Percentiles rank a stretch among this genome's conserved stretches.
Conservation (phyloP, 2,888 invertebrate species). For the Limnephilus auricula region DNA sequence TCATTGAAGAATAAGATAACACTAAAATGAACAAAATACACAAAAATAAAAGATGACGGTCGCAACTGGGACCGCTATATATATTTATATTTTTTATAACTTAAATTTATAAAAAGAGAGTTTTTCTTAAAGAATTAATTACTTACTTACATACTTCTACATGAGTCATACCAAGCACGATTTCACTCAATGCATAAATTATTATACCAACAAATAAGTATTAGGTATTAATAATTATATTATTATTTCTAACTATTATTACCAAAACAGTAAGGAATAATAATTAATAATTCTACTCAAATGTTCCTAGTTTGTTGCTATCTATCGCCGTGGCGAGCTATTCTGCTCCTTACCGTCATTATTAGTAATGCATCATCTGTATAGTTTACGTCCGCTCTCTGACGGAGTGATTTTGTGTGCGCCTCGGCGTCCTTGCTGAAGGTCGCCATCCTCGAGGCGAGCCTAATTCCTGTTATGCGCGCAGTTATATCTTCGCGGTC, state of each 20-base stretch:
- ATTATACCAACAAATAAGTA: not conserved
- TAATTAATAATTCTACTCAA: not conserved
- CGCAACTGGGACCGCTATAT: too few relatives aligned
- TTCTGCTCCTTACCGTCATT: not conserved
- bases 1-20: too few relatives aligned
- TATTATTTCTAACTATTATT: too few relatives aligned
- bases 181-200: not conserved
- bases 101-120: too few relatives aligned
- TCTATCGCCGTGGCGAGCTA: not conserved
- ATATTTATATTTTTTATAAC: too few relatives aligned
- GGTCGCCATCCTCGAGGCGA: slow-evolving; percentile 45
- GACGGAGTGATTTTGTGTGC: slow-evolving; percentile 18
- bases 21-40: too few relatives aligned
- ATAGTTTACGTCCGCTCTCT: not conserved
- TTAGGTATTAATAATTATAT: too few relatives aligned
- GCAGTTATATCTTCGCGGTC: not conserved
- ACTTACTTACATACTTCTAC: too few relatives aligned
- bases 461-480: slow-evolving; percentile 50
- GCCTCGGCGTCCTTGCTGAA: slow-evolving; percentile 58
- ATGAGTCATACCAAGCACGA: not conserved
- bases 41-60: too few relatives aligned
- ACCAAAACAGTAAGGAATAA: not conserved
- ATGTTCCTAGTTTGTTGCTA: not conserved
- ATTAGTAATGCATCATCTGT: not conserved
- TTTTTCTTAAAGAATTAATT: too few relatives aligned